These are phyloP conservation scores for Drosophila kambysellisi DNA, from an alignment of 2,888 invertebrate species.

Conservation along the genomic window DNA sequence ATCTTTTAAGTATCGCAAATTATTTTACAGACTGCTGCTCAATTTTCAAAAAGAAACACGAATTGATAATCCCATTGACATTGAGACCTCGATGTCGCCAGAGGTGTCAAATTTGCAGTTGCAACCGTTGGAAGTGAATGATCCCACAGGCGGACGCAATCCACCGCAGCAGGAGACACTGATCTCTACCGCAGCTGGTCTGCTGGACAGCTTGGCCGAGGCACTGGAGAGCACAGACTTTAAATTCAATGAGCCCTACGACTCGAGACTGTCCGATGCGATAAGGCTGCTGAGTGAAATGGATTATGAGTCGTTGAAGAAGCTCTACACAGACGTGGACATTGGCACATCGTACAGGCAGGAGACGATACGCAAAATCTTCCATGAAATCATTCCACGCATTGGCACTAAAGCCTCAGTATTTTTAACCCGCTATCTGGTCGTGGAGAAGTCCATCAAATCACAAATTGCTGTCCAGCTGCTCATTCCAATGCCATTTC, in stretches of 20 bases:
- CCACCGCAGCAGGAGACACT: slow-evolving; percentile 83
- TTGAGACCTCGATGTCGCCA: slow-evolving; percentile 84
- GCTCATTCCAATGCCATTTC: slow-evolving; percentile 89
- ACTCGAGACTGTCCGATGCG: slow-evolving; percentile 84
- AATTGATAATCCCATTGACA: slow-evolving; percentile 84
- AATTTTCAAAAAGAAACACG: slow-evolving; percentile 83
- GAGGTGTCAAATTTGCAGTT: slow-evolving; percentile 79
- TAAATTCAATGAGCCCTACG: slow-evolving; percentile 84
- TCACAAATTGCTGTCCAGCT: slow-evolving; percentile 89
- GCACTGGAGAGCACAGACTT: slow-evolving; percentile 84
- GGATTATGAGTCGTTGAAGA: slow-evolving; percentile 83
- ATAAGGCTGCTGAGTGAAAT: slow-evolving; percentile 84
- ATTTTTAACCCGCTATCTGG: slow-evolving; percentile 88
- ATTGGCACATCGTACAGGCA: slow-evolving; percentile 91
- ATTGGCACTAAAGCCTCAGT: slow-evolving; percentile 89
- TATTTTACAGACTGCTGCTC: slow-evolving; percentile 72
- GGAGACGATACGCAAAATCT: slow-evolving; percentile 91
- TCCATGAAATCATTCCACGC: slow-evolving; percentile 90
- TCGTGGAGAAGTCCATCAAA: slow-evolving; percentile 88
- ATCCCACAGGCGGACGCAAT: slow-evolving; percentile 85
- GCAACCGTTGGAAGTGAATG: slow-evolving; percentile 78
- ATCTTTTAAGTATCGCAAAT: background rate
- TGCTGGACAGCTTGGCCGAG: slow-evolving; percentile 83
- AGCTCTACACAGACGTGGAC: slow-evolving; percentile 87
- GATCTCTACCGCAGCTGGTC: slow-evolving; percentile 74